Base-by-base conservation (phyloP, 1,140 invertebrate genomes). In the Drosophila mojavensis region DNA sequence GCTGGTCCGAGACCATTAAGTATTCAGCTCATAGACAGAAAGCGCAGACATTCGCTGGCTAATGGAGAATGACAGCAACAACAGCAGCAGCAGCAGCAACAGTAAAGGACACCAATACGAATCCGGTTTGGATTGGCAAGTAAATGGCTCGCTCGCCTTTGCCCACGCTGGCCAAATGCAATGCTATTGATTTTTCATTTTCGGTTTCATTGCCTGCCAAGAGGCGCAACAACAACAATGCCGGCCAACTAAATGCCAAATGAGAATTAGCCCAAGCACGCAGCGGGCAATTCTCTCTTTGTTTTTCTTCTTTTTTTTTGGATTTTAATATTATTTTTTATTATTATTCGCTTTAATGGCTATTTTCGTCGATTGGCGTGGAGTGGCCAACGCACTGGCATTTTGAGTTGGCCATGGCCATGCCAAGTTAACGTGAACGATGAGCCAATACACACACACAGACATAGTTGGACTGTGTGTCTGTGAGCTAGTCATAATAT, bases 141-240 rank as follows among this genome's bases (percentile, higher is more conserved):
- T 13, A 59, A 51, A 66, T 59, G 54, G 54, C 36, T 11, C 62
- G 28, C 26, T 11, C 62, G 28, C 26, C 30, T 53, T 11, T 65
- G 30, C 50, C 79, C 68, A 82, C 66, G 80, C 77, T 76, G 73
- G 75, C 82, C 83, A 83, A 86, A 88, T 88, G 83, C 83, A 86
- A 83, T 83, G 65, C 78, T 86, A 86, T 86, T 86, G 83, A 86
- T 86, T 86, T 86, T 86, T 88, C 83, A 82, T 82, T 88, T 75
- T 63, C 54, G 48, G 65, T 88, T 83, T 83, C 66, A 88, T 79
- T 86, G 83, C 76, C 79, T 83, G 76, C 75, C 73, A 86, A 82
- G 10, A 80, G 61, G 65, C 50, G 39, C 51, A 63, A 48, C 53
- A 79, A 73, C 81, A 79, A 73, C 81, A 75, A 72, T 68, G 43